Conservation (phyloP, 2,113 vertebrate genomes). For the Ceyx margarethae region DNA sequence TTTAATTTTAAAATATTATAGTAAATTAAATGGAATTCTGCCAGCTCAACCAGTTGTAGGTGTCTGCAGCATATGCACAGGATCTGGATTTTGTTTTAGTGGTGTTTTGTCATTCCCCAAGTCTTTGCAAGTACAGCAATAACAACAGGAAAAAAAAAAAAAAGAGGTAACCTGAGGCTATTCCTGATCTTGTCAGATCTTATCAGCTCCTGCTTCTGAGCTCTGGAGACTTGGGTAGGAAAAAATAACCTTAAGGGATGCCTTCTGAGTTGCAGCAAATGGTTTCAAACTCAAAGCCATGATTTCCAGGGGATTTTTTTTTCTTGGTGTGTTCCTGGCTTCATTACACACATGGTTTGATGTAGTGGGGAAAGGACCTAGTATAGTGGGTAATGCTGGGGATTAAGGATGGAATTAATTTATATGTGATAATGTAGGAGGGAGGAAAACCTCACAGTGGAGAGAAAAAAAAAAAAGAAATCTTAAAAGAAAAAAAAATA, state of each 20-base stretch:
- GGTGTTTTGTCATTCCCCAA: neutral
- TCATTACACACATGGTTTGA: neutral
- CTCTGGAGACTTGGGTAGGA: neutral
- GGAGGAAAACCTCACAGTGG: neutral
- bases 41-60: neutral
- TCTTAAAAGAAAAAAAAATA: neutral
- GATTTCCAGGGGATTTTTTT: neutral
- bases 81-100: neutral
- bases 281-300: neutral
- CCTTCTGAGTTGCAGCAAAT: neutral
- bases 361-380: neutral
- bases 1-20: neutral
- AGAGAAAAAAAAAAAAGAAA: neutral
- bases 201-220: conserved; percentile 9
- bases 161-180: neutral
- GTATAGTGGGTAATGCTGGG: neutral
- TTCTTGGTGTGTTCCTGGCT: neutral
- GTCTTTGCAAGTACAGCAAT: neutral
- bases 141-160: neutral
- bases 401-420: neutral
- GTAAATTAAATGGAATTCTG: neutral
- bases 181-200: conserved; percentile 49
- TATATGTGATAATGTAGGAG: neutral
- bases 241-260: neutral
- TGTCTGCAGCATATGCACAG: neutral